These are phyloP conservation scores for Macrocentrus cingulum DNA, from an alignment of 1,140 invertebrate species.

Conservation along the genomic window DNA sequence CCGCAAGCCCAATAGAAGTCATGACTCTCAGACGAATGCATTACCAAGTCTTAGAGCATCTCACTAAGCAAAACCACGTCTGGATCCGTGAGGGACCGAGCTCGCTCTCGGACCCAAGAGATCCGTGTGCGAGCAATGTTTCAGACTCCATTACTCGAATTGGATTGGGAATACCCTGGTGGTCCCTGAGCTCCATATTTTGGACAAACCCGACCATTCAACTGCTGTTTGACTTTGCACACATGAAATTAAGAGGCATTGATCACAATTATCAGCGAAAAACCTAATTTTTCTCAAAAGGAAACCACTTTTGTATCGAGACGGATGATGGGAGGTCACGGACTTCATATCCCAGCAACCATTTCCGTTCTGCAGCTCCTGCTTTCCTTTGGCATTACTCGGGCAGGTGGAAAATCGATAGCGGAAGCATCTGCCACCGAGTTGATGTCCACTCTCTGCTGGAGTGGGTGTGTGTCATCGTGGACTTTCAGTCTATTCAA, in stretches of 20 bases:
- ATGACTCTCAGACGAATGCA: too few relatives aligned
- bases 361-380: neutral
- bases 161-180: constrained; percentile 47
- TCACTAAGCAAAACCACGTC: too few relatives aligned
- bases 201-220: too few relatives aligned
- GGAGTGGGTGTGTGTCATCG: constrained; percentile 17
- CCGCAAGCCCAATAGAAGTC: too few relatives aligned
- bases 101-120: constrained; percentile 18
- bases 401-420: constrained; percentile 27
- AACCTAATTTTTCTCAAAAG: too few relatives aligned
- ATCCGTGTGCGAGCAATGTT: constrained; percentile 43
- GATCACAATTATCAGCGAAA: too few relatives aligned
- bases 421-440: constrained; percentile 36
- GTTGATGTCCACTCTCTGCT: constrained; percentile 18
- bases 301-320: too few relatives aligned
- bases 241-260: too few relatives aligned
- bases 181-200: constrained; percentile 41
- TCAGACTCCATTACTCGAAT: constrained; percentile 54
- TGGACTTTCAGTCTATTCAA: constrained; percentile 30
- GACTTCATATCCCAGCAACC: neutral
- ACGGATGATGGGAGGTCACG: too few relatives aligned
- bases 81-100: too few relatives aligned
- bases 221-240: too few relatives aligned
- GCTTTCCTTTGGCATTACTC: constrained; percentile 9
- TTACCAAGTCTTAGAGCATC: too few relatives aligned